Base-by-base conservation (phyloP, 2,888 invertebrate genomes). In the Dicyrtomina minuta region DNA sequence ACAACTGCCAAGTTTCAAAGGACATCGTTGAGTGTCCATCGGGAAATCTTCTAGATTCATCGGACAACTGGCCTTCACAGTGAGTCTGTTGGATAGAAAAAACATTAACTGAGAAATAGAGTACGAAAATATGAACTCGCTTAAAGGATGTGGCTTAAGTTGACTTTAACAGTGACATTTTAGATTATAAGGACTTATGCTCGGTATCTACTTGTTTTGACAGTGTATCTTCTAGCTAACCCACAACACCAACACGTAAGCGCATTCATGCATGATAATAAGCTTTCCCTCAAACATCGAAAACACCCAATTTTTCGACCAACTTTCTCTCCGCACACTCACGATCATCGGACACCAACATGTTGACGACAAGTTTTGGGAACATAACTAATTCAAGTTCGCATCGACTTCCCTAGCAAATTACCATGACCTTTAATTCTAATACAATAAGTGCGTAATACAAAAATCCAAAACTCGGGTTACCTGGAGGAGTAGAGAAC, bases 1-100 rank as follows among this genome's bases (percentile, higher is more conserved):
- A 92, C 91, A 91, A 79, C 91, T 91, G 70, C 91, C 91, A 79
- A 92, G 88, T 82, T 88, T 88, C 44, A 90, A 83, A 0, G 91
- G 91, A 80, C 92, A 92, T 74, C 88, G 84, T 81, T 92, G 91
- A 44, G 89, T 88, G 80, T 92, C 92, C 90, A 92, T 90, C 1
- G 92, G 92, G 81, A 92, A 92, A 80, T 91, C 90, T 80, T 90
- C 89, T 68, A 92, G 84, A 81, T 91, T 89, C 92, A 92, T 92
- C 4, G 89, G 89, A 79, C 92, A 92, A 44, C 89, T 89, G 20
- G 92, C 91, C 81, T 90, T 90, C 77, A 92, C 90, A 39, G 92
- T 92, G 77, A 92, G 83, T 79, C 91, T 91, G 83, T 46, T 82
- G 83, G 73, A 33, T 3, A 33, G 8, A 60, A n/a, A n/a, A n/a